Base-by-base conservation (phyloP, 2,113 vertebrate genomes). In the Vombatus ursinus region DNA sequence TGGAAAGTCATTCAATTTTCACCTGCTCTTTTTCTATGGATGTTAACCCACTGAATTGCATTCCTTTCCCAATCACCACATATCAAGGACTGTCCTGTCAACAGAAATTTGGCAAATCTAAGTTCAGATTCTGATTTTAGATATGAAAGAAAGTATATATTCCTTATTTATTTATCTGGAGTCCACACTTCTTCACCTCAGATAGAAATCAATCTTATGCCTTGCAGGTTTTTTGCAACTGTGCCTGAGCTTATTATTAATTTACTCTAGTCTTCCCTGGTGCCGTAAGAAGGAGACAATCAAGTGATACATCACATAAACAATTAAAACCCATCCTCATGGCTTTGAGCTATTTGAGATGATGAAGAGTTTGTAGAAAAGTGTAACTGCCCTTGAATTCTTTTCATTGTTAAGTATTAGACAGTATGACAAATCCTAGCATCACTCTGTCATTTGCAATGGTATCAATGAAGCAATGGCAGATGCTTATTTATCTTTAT, bases 311-410 rank as follows among this genome's bases (percentile, higher is more conserved):
- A 98, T 98, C 97, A 97, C 97, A 97, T 97, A 98, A 98, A 98
- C 98, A 99, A 98, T 98, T 98, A 98, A 98, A 98, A 98, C 92
- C 52, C 94, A 92, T 94, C 49, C 94, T 98, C 97, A 90, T 98
- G 94, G 93, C 57, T 95, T 95, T 90, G 92, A 97, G 48, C 89
- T 96, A 97, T 92, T 68, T 95, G 96, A 98, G 98, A 98, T 96
- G 93, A 98, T 97, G 50, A 97, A 98, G 94, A 95, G 92, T 48
- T 92, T 57, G 44, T 54, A 50, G 92, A 96, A 84, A 96, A 98
- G 97, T 96, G 57, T 49, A 98, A 93, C 96, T 98, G 94, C 96
- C 96, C 95, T 98, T 98, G 96, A 98, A 98, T 97, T 97, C 93
- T 52, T 97, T 98, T 98, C 93, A 90, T 95, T 98, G 96, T 97